Percentiles rank a stretch among this genome's conserved stretches.
phyloP scores from a whole-genome alignment of 1,140 invertebrate genomes.

The Ceratina japonica region DNA sequence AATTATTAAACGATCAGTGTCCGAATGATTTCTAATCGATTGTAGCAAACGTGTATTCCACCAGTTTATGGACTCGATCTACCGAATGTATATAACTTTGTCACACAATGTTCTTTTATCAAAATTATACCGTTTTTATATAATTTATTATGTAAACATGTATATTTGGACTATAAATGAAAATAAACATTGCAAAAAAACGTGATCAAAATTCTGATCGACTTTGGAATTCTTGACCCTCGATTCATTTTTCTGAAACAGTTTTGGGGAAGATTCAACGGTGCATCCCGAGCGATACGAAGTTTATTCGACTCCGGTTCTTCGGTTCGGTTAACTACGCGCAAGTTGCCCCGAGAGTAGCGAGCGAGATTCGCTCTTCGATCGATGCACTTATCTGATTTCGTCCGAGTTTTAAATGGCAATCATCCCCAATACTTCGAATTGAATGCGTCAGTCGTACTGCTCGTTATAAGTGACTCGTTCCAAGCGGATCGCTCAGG shows the following conservation, averaged over 20 bases:
- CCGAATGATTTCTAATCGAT: conserved; percentile 65
- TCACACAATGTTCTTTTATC: conserved; percentile 72
- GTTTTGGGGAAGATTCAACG: conserved; percentile 77
- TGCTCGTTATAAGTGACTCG: conserved; percentile 35
- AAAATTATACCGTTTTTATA: conserved; percentile 78
- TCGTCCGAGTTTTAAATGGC: conserved; percentile 58
- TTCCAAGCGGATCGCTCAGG: conserved; percentile 48
- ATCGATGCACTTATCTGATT: conserved; percentile 25
- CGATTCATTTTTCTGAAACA: conserved; percentile 77
- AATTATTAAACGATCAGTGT: conserved; percentile 66
- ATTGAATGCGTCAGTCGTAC: conserved; percentile 32
- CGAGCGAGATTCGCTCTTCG: conserved; percentile 48
- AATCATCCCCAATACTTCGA: conserved; percentile 77
- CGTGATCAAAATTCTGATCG: conserved; percentile 74
- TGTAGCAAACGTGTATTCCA: conserved; percentile 60
- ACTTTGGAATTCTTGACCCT: conserved; percentile 75
- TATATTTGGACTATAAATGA: conserved; percentile 78
- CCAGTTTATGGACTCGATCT: conserved; percentile 69
- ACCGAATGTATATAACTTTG: conserved; percentile 77
- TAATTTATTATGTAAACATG: conserved; percentile 79
- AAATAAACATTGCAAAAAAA: conserved; percentile 76
- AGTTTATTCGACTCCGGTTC: no score
- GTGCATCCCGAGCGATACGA: conserved; percentile 37
- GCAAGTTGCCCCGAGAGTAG: conserved; percentile 57
- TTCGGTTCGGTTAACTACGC: background rate